Evolutionary conservation across 2,113 vertebrate species (phyloP).

Genomic region (Peromyscus leucopus): DNA sequence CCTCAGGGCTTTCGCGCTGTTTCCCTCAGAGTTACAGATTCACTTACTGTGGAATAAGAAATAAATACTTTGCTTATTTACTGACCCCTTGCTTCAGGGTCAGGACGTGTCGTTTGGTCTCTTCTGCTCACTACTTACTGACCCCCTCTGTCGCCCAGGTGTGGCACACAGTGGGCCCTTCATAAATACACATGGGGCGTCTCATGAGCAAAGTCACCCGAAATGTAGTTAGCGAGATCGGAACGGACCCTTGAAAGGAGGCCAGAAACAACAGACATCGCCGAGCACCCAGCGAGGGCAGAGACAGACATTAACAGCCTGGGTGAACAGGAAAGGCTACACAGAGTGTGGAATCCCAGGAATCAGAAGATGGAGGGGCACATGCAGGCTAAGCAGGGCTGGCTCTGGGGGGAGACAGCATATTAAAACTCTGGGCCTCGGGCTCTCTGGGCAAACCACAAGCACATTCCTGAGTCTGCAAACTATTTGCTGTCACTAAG

Average conservation of each 20-base stretch:
- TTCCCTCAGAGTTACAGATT: not conserved
- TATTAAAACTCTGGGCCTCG: not conserved
- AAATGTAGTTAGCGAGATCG: not conserved
- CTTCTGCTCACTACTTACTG: not conserved
- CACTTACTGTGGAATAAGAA: not conserved
- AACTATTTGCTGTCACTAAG: not conserved
- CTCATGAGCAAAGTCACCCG: not conserved
- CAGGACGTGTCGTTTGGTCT: not conserved
- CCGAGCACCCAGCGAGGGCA: not conserved
- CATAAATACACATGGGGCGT: not conserved
- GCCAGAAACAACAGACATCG: not conserved
- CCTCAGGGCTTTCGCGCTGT: not conserved
- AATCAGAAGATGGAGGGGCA: not conserved
- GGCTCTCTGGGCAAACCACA: not conserved
- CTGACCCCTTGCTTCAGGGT: not conserved
- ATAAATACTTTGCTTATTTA: not conserved
- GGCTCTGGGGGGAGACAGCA: not conserved
- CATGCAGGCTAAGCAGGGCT: not conserved
- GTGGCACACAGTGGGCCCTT: not conserved
- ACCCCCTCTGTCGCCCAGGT: not conserved
- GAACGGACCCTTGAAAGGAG: not conserved
- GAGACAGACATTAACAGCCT: not conserved
- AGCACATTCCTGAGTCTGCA: not conserved
- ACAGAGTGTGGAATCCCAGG: not conserved
- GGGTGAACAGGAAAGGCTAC: not conserved